These are phyloP conservation scores for Scyliorhinus canicula DNA, from an alignment of 2,797 vertebrate species.

Conservation along the genomic window DNA sequence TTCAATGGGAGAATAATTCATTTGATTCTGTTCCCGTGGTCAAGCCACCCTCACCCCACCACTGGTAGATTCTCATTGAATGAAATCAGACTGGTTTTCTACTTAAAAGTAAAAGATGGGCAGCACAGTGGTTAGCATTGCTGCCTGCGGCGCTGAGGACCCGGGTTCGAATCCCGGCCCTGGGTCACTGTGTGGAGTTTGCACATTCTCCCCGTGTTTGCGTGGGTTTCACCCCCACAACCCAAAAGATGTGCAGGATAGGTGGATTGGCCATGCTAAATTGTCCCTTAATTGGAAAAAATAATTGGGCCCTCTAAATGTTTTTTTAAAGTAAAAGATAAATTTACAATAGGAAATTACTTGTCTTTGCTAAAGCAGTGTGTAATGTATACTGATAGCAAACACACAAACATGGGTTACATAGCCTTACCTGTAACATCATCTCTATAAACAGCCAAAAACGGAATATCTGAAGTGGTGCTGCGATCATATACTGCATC, in stretches of 20 bases:
- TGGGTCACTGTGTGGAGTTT: too few species aligned
- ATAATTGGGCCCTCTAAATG: too few species aligned
- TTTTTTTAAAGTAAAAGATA: neutral
- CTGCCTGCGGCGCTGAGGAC: too few species aligned
- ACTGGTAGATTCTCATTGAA: neutral
- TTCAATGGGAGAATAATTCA: neutral
- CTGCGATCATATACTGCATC: slow-evolving; percentile 47
- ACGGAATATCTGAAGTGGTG: slow-evolving; percentile 49
- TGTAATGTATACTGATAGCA: neutral
- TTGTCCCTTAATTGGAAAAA: too few species aligned
- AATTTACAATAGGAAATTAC: neutral
- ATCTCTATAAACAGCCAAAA: slow-evolving; percentile 51
- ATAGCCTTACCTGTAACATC: slow-evolving; percentile 50
- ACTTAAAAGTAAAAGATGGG: neutral
- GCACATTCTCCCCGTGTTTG: too few species aligned
- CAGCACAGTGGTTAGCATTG: too few species aligned
- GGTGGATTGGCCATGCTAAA: too few species aligned
- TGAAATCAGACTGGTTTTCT: neutral
- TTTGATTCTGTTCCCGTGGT: neutral
- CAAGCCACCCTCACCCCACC: neutral
- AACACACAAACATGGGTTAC: neutral
- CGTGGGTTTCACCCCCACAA: too few species aligned
- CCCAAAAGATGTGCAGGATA: too few species aligned
- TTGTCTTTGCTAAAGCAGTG: neutral
- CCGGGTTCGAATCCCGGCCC: too few species aligned